phyloP scores from a whole-genome alignment of 2,113 vertebrate species.

The Sitta europaea region DNA sequence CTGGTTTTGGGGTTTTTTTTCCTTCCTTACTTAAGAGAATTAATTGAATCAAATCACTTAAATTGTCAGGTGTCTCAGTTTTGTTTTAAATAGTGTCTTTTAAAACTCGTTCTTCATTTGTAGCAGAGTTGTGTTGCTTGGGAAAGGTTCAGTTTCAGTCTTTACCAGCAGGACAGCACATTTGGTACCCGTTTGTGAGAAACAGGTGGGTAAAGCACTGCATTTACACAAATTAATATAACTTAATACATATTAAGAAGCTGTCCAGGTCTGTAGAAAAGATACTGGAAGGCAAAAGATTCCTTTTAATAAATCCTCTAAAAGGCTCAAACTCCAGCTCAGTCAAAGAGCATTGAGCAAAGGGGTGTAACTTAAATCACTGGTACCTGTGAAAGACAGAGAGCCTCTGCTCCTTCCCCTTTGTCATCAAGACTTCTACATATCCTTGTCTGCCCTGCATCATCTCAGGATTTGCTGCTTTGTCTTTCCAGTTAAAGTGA shows the following conservation, averaged over 20 bases:
- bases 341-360: neutral
- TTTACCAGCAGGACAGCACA: neutral
- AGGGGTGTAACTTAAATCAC: neutral
- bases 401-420: neutral
- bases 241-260: neutral
- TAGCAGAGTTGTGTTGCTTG: neutral
- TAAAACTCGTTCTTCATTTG: neutral
- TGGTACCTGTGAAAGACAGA: neutral
- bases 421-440: neutral
- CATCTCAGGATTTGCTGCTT: neutral
- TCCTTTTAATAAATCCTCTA: neutral
- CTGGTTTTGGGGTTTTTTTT: accelerated
- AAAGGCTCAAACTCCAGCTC: neutral
- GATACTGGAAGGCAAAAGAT: neutral
- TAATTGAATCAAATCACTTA: neutral
- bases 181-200: neutral
- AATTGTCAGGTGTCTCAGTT: neutral
- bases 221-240: neutral
- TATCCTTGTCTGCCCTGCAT: neutral
- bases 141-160: neutral
- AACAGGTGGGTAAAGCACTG: neutral
- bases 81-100: neutral
- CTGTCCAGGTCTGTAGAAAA: neutral
- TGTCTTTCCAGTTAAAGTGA: neutral
- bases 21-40: neutral